Percentiles rank a stretch among this genome's conserved stretches.
Evolutionary conservation across 2,113 vertebrate genomes (phyloP).

Genomic region (Thamnophis sirtalis): DNA sequence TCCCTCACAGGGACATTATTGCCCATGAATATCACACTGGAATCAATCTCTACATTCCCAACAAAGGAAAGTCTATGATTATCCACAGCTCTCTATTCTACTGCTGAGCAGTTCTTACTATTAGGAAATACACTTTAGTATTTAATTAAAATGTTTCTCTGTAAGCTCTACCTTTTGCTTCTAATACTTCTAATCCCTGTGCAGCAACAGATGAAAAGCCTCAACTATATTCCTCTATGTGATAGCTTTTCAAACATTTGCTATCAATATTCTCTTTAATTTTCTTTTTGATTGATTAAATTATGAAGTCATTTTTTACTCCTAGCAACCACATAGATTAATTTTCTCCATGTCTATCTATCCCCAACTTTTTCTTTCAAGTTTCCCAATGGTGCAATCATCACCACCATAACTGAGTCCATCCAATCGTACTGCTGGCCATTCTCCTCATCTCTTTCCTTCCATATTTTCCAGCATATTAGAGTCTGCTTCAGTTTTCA

Average conservation of each 20-base stretch:
- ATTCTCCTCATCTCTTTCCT: background rate
- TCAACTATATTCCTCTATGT: background rate
- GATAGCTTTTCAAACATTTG: background rate
- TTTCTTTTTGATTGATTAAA: background rate
- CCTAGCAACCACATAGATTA: background rate
- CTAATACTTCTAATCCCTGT: background rate
- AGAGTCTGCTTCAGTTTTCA: background rate
- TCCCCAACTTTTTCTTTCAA: background rate
- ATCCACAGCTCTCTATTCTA: background rate
- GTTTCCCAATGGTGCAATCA: background rate
- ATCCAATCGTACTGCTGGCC: background rate
- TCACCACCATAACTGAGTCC: background rate
- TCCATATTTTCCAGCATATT: background rate
- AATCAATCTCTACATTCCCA: background rate
- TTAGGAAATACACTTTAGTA: background rate
- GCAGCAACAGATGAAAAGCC: background rate
- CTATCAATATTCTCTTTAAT: background rate
- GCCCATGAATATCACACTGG: background rate
- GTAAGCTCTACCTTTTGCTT: background rate
- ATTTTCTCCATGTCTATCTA: background rate
- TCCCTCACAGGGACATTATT: background rate
- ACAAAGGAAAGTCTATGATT: background rate
- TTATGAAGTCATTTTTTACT: background rate
- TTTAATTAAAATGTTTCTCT: background rate
- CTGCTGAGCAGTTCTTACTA: background rate